These are phyloP conservation scores for Phalera bucephala DNA, from an alignment of 2,888 invertebrate species.

Conservation along the genomic window DNA sequence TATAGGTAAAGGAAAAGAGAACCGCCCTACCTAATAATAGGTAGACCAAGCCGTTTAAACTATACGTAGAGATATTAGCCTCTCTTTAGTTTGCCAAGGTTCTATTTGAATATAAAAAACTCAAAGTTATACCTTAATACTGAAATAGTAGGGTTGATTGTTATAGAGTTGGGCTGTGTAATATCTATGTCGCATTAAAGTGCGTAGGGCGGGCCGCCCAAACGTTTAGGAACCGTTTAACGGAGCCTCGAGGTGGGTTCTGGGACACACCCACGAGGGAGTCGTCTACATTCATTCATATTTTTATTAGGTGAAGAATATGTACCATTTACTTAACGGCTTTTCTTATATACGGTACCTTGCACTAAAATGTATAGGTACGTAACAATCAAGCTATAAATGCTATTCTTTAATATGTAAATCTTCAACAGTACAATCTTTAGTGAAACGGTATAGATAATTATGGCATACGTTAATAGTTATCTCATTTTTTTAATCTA, in stretches of 20 bases:
- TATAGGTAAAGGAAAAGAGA: conserved; percentile 43
- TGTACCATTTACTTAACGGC: background rate
- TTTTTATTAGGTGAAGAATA: conserved; percentile 17
- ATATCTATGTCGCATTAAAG: conserved; percentile 52
- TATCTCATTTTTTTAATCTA: too few relatives aligned
- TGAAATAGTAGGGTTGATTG: conserved; percentile 40
- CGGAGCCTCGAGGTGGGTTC: conserved; percentile 57
- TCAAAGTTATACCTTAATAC: conserved; percentile 29
- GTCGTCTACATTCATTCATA: conserved; percentile 24
- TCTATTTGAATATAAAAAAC: conserved; percentile 27
- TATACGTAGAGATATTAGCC: conserved; percentile 62
- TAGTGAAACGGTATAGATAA: too few relatives aligned
- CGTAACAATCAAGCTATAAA: too few relatives aligned
- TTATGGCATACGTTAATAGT: too few relatives aligned
- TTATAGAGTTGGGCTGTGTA: conserved; percentile 17
- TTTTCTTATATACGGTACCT: too few relatives aligned
- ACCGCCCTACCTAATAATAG: conserved; percentile 65
- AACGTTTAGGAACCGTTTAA: conserved; percentile 82
- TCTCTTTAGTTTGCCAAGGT: conserved; percentile 52
- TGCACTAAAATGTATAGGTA: too few relatives aligned
- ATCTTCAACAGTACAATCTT: too few relatives aligned
- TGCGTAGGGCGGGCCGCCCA: conserved; percentile 81
- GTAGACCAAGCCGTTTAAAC: conserved; percentile 64
- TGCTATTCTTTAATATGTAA: too few relatives aligned
- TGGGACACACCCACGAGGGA: conserved; percentile 71